Percentiles rank a stretch among this genome's conserved stretches.
Conservation (phyloP, 2,888 invertebrate species). For the Eristalis tenax region DNA sequence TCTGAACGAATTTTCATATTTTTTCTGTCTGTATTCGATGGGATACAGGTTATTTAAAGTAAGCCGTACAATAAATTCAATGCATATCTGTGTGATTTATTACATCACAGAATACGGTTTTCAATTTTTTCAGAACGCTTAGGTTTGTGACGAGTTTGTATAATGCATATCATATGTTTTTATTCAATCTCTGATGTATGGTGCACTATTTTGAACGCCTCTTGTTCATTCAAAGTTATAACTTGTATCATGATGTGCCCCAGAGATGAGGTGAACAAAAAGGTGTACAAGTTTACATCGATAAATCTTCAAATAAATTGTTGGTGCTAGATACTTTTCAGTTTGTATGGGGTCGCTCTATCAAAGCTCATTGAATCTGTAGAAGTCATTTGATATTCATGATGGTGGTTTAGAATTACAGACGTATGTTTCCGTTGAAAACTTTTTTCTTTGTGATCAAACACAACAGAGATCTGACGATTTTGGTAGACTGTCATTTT, state of each 20-base stretch:
- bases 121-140: not conserved
- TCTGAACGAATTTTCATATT: not conserved
- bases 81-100: not conserved
- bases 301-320: conserved; percentile 47
- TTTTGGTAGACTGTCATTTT: not conserved
- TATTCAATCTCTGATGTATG: conserved; percentile 30
- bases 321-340: conserved; percentile 38
- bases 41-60: conserved; percentile 58
- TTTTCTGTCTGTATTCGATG: not conserved
- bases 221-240: conserved; percentile 61
- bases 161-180: conserved; percentile 59
- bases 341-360: not conserved
- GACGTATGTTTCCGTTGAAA: not conserved
- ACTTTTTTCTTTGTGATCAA: not conserved
- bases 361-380: not conserved
- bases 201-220: conserved; percentile 42
- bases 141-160: conserved; percentile 41
- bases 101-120: not conserved
- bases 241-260: conserved; percentile 41
- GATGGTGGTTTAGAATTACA: conserved; percentile 7
- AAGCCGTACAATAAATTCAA: conserved; percentile 42
- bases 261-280: not conserved
- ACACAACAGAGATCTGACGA: not conserved
- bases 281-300: not conserved
- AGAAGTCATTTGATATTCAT: conserved; percentile 23